Evolutionary conservation across 2,888 invertebrate genomes (phyloP).

Genomic region (Drosophila neotestacea): DNA sequence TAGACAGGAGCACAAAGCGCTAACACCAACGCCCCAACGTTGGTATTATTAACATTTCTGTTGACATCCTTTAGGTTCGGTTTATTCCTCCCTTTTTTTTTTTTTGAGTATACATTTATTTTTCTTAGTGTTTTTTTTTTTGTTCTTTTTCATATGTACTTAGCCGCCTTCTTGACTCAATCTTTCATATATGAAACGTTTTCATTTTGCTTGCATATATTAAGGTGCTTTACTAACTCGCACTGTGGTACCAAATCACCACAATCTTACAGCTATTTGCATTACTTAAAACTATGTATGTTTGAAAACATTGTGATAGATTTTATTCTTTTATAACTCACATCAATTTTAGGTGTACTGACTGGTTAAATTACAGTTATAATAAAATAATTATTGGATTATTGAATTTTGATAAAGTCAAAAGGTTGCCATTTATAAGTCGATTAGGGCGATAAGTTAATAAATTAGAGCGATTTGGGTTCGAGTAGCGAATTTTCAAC

Average conservation of each 20-base stretch:
- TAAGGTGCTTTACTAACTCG: slow-evolving; percentile 12
- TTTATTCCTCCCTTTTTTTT: slow-evolving; percentile 29
- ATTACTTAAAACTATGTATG: too few relatives aligned
- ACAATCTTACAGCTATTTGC: too few relatives aligned
- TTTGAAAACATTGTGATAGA: too few relatives aligned
- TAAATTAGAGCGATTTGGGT: background rate
- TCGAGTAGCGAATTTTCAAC: background rate
- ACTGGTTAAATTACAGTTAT: background rate
- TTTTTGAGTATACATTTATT: slow-evolving; percentile 20
- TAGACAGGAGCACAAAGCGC: slow-evolving; percentile 41
- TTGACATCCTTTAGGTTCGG: slow-evolving; percentile 70
- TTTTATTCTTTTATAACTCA: too few relatives aligned
- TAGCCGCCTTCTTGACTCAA: slow-evolving; percentile 57
- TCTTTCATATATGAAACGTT: slow-evolving; percentile 59
- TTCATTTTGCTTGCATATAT: slow-evolving; percentile 56
- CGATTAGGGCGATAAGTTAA: slow-evolving; percentile 14
- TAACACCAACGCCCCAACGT: slow-evolving; percentile 34
- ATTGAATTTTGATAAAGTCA: background rate
- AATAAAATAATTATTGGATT: background rate
- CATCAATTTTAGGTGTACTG: too few relatives aligned
- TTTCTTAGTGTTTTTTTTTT: slow-evolving; percentile 21
- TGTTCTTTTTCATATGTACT: slow-evolving; percentile 52
- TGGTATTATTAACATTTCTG: slow-evolving; percentile 77
- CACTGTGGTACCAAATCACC: slow-evolving; percentile 12
- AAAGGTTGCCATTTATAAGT: slow-evolving; percentile 10